Conservation (phyloP, 2,113 vertebrate genomes). For the Prionailurus viverrinus region DNA sequence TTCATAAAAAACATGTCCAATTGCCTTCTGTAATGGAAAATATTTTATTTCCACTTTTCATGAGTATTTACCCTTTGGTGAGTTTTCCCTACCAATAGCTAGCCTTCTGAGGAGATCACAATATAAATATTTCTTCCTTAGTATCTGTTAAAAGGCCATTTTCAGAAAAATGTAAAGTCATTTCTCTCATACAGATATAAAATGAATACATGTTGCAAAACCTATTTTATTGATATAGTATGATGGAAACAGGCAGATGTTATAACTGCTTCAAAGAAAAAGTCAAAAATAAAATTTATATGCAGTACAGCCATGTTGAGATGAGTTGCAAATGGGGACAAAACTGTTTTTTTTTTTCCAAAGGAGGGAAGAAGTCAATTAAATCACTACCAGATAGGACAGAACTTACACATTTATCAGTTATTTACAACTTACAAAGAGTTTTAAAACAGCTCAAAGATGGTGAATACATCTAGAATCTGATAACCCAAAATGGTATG, state of each 20-base stretch:
- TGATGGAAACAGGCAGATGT: background rate
- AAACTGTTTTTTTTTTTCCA: background rate
- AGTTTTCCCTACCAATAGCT: background rate
- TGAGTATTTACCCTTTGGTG: background rate
- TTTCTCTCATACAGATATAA: background rate
- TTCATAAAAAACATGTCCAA: background rate
- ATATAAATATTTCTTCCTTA: slow-evolving; percentile 13
- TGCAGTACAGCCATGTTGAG: background rate
- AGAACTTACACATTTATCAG: background rate
- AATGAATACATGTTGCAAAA: background rate
- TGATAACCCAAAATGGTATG: background rate
- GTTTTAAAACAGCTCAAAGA: background rate
- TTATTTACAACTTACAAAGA: background rate
- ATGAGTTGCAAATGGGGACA: background rate
- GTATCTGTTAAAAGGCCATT: slow-evolving; percentile 25
- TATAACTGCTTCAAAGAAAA: slow-evolving; percentile 6
- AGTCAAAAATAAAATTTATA: background rate
- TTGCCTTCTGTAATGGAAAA: background rate
- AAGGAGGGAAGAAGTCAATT: background rate
- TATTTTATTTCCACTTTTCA: slow-evolving; percentile 7
- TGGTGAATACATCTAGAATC: background rate
- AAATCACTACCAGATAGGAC: background rate
- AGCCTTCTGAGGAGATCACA: background rate
- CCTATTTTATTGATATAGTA: background rate
- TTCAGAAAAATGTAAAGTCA: background rate